Percentiles rank a stretch among this genome's conserved stretches.
Evolutionary conservation across 1,140 invertebrate genomes (phyloP).

Genomic region (Penaeus japonicus): DNA sequence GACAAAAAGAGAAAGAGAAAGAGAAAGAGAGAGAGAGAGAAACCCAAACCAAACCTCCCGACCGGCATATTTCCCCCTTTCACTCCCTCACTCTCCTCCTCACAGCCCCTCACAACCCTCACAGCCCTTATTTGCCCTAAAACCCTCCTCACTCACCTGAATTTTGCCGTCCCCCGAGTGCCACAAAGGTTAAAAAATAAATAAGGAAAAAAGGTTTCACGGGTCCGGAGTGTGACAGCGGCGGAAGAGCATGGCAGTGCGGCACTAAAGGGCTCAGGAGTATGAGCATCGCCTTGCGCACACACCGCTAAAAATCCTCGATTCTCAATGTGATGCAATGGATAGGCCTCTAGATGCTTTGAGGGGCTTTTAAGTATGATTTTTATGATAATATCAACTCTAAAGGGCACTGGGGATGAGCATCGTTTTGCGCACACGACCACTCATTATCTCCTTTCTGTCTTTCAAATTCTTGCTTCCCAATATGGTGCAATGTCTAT

Average conservation of each 20-base stretch:
- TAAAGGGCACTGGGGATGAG: no score
- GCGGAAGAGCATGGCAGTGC: constrained; percentile 33
- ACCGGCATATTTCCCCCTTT: constrained; percentile 26
- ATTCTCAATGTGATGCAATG: neutral
- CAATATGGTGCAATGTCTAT: no score
- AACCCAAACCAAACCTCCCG: neutral
- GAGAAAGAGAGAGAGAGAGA: constrained; percentile 11
- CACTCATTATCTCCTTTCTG: no score
- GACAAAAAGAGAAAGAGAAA: neutral
- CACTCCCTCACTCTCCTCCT: neutral
- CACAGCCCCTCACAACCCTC: neutral
- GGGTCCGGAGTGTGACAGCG: constrained; percentile 22
- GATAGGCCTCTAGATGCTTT: no score
- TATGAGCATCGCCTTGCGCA: constrained; percentile 19
- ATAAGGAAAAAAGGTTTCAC: constrained; percentile 21
- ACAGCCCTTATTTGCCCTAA: no score
- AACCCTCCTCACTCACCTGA: constrained; percentile 18
- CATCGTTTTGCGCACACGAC: no score
- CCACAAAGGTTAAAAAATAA: constrained; percentile 14
- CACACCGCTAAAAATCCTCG: neutral
- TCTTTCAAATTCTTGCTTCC: no score
- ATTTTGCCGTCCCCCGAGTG: constrained; percentile 25
- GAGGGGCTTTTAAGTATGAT: no score
- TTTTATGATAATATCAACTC: no score
- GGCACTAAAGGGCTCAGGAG: constrained; percentile 21